phyloP scores from a whole-genome alignment of 1,140 invertebrate genomes.

The Schmidtea mediterranea region DNA sequence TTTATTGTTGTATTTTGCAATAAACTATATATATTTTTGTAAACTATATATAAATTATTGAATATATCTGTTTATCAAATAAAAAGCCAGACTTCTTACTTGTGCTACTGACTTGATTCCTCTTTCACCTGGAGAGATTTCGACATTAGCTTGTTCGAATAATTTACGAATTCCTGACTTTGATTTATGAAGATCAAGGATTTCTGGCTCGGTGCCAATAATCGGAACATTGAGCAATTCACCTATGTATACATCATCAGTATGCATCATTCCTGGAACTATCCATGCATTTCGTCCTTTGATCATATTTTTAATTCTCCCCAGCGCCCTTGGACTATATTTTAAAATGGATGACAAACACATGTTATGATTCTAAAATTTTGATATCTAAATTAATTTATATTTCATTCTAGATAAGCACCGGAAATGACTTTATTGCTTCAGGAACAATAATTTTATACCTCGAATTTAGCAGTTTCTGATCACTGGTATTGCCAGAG shows the following conservation, averaged over 20 bases:
- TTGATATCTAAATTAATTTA: not conserved
- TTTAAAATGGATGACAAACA: conserved; percentile 24
- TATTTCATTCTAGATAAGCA: conserved; percentile 11
- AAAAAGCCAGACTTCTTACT: too few species aligned
- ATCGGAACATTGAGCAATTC: conserved; percentile 21
- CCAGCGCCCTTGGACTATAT: conserved; percentile 21
- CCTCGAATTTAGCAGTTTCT: conserved; percentile 16
- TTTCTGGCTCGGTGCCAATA: conserved; percentile 21
- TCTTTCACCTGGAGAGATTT: conserved; percentile 21
- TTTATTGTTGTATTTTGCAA: too few species aligned
- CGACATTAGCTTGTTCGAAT: conserved; percentile 20
- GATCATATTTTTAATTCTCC: conserved; percentile 20
- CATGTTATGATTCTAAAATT: conserved; percentile 21
- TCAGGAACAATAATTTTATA: conserved; percentile 26
- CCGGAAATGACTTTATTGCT: conserved; percentile 25
- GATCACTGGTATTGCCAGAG: conserved; percentile 19
- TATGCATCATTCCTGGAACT: conserved; percentile 19
- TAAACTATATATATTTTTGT: too few species aligned
- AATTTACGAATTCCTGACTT: conserved; percentile 26
- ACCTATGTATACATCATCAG: conserved; percentile 22
- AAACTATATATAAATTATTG: too few species aligned
- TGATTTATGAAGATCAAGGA: conserved; percentile 21
- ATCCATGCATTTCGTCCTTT: conserved; percentile 23
- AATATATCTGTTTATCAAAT: too few species aligned
- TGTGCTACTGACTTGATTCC: conserved; percentile 24